Conservation (phyloP, 2,888 invertebrate genomes). For the Operophtera brumata region DNA sequence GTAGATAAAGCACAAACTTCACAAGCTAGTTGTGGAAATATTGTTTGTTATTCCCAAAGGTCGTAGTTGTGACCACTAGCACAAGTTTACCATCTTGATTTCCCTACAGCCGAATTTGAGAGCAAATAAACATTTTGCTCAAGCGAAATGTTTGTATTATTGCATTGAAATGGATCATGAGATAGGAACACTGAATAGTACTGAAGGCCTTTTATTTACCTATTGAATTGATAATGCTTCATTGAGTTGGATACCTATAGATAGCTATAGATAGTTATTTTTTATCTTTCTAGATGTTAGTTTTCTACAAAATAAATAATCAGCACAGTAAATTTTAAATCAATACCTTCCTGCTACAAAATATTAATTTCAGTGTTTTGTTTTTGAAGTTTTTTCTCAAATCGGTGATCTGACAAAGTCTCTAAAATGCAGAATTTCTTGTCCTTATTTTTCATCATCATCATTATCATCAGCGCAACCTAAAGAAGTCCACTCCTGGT, state of each 20-base stretch:
- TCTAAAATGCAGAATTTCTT: too few species aligned
- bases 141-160: conserved; percentile 15
- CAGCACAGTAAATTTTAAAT: too few species aligned
- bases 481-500: too few species aligned
- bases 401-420: too few species aligned
- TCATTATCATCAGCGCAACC: too few species aligned
- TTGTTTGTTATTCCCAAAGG: conserved; percentile 46
- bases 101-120: conserved; percentile 70
- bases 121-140: conserved; percentile 52
- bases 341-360: too few species aligned
- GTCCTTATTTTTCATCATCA: too few species aligned
- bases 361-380: too few species aligned
- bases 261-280: too few species aligned
- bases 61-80: conserved; percentile 49
- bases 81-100: conserved; percentile 71
- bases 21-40: conserved; percentile 43
- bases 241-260: neutral
- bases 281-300: too few species aligned
- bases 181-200: neutral
- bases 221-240: neutral
- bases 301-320: neutral
- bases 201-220: neutral
- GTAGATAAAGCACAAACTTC: conserved; percentile 32
- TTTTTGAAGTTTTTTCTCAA: too few species aligned
- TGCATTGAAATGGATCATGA: conserved; percentile 21